Evolutionary conservation across 2,113 vertebrate genomes (phyloP), one percentile per base, ranked within the genome.

Genomic region (Cebus imitator): DNA sequence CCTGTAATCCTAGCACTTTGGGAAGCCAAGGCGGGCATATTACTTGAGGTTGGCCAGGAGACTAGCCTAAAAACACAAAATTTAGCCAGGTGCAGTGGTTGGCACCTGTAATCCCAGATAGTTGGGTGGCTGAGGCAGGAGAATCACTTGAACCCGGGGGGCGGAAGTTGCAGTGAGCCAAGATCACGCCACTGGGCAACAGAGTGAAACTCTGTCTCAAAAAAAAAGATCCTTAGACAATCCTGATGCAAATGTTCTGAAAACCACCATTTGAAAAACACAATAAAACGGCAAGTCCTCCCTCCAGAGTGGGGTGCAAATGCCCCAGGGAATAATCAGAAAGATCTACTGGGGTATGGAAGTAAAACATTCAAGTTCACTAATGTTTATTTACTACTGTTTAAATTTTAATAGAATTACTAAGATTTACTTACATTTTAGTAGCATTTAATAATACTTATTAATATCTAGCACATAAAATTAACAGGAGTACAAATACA

Each of bases 241-340:
- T 64, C 92, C 84, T 91, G 40, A 81, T 70, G 70, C 27, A 90
- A 20, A 32, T 48, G 5, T 91, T 91, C 72, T 43, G 52, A 94
- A 92, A 91, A 75, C 35, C 27, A 75, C 37, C 70, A 27, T 84
- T 93, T 92, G 50, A 87, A 72, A 93, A 95, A 75, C 43, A 40
- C 23, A 35, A 18, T 80, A 85, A 92, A 91, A 45, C n/a, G 16
- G 32, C 37, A 52, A 85, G 70, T 80, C 45, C 82, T 61, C n/a
- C 43, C 43, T 95, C 57, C 58, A 73, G 32, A 90, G 64, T 76
- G 6, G 48, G 52, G 70, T 30, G 10, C 85, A 78, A 68, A 79
- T 1, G 13, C 37, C 25, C 48, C 55, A 66, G 66, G 40, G 23
- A 61, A 81, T 84, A 61, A 57, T 30, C 66, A 72, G 21, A 95